Base-by-base conservation (phyloP, 2,888 invertebrate genomes). In the Hirtodrosophila histrioides region DNA sequence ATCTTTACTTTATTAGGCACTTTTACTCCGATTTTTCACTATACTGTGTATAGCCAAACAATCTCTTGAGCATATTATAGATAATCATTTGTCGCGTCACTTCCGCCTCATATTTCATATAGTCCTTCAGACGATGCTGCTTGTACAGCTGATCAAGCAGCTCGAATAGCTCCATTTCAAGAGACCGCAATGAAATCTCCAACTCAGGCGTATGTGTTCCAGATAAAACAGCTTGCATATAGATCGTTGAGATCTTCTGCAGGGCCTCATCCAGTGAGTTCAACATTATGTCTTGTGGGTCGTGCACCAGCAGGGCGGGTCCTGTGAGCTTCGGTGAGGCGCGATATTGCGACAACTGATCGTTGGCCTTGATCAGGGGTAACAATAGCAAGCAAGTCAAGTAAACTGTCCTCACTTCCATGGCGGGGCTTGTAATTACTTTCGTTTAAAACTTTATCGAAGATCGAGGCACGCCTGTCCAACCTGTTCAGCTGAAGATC, bases 21-120 rank as follows among this genome's bases (percentile, higher is more conserved):
- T 63, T 58, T 60, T 44, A 44, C n/a, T 40, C 11, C 17, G 33
- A 31, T 37, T 40, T 43, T 71, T 43, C 77, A 12, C 62, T 62
- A 12, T 86, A 80, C 49, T 68, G 71, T 5, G 82, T 65, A 66
- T 89, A 90, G 50, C 89, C 89, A 62, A 90, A 90, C 40, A 90
- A 69, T 53, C 88, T 77, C 76, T 90, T 90, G 8, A 90, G 65
- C 88, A 90, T 85, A 55, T 84, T 89, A 40, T 90, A 90, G 45
- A 90, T 70, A 45, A 90, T 84, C 89, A 90, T 88, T 81, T 90
- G 90, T 37, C 88, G 80, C 23, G 89, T 85, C 43, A 90, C 90
- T 70, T 89, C 89, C 50, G 84, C 79, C 55, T 90, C 90, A 24
- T 90, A 90, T 45, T 76, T 80, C 81, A 90, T 90, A 41, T 89